phyloP scores from a whole-genome alignment of 1,140 invertebrate species.

The Hirudo medicinalis region DNA sequence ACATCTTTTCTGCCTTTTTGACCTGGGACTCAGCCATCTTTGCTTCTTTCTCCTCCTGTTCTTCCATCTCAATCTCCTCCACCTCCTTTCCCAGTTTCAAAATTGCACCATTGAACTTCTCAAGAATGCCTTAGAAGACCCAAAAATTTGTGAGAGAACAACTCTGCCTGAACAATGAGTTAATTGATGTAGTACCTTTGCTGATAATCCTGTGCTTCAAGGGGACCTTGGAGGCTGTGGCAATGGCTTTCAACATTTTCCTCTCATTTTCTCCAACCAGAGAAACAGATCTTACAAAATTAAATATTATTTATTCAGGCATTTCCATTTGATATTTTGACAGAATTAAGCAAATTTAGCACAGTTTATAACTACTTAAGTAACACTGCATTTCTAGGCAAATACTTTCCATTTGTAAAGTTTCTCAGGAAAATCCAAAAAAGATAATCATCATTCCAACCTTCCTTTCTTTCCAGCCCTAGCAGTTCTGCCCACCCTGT shows the following conservation, averaged over 20 bases:
- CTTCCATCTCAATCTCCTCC: constrained; percentile 63
- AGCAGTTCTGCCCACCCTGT: constrained; percentile 83
- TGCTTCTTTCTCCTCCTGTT: constrained; percentile 67
- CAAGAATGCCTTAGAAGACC: constrained; percentile 14
- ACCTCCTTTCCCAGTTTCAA: constrained; percentile 60
- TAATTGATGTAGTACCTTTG: constrained; percentile 43
- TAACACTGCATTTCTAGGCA: neutral
- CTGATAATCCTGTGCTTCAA: constrained; percentile 76
- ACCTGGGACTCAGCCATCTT: constrained; percentile 70
- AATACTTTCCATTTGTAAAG: neutral
- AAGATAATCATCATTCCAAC: constrained; percentile 26
- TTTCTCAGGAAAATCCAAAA: neutral
- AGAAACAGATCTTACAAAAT: constrained; percentile 62
- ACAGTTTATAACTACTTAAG: neutral
- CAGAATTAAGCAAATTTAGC: neutral
- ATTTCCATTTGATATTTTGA: neutral
- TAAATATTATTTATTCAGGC: constrained; percentile 14
- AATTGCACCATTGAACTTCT: constrained; percentile 65
- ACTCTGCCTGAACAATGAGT: neutral
- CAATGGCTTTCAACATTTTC: constrained; percentile 74
- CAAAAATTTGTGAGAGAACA: neutral
- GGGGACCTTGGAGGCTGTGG: constrained; percentile 58
- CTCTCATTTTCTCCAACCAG: constrained; percentile 83
- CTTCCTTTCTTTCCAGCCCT: constrained; percentile 60
- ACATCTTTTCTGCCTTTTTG: constrained; percentile 55